Evolutionary conservation across 2,797 vertebrate species (phyloP).

Genomic region (Gadopsis bispinosus): DNA sequence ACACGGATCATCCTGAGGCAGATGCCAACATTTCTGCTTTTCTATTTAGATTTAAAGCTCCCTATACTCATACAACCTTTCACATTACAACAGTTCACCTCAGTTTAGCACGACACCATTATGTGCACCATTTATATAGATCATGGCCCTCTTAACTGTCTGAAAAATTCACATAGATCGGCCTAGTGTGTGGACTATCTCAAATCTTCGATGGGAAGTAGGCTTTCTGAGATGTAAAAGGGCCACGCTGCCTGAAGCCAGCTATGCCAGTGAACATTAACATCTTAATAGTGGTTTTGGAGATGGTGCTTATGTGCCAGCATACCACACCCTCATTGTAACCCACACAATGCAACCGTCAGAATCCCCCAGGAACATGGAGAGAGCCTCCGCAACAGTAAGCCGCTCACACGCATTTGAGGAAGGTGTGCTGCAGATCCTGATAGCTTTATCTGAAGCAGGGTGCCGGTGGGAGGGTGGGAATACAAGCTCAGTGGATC

Average conservation of each 20-base stretch:
- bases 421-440: slow-evolving; percentile 71
- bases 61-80: not conserved
- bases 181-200: not conserved
- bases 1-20: slow-evolving; percentile 16
- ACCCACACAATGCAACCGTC: slow-evolving; percentile 70
- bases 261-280: slow-evolving; percentile 52
- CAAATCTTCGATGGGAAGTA: not conserved
- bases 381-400: slow-evolving; percentile 65
- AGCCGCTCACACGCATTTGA: slow-evolving; percentile 68
- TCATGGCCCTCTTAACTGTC: not conserved
- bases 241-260: slow-evolving; percentile 22
- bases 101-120: slow-evolving; percentile 1
- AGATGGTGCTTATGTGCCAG: slow-evolving; percentile 58
- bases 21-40: slow-evolving; percentile 16
- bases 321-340: slow-evolving; percentile 67
- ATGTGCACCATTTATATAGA: not conserved
- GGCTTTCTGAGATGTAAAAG: slow-evolving; percentile 28
- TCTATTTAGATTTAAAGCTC: slow-evolving; percentile 11
- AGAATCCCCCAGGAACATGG: slow-evolving; percentile 62
- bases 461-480: slow-evolving; percentile 59
- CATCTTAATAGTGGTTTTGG: slow-evolving; percentile 66
- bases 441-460: slow-evolving; percentile 80
- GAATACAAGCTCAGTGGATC: slow-evolving; percentile 73
- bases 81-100: not conserved
- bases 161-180: not conserved